Percentiles rank a stretch among this genome's conserved stretches.
phyloP scores from a whole-genome alignment of 2,113 vertebrate genomes.

The Lycaon pictus region DNA sequence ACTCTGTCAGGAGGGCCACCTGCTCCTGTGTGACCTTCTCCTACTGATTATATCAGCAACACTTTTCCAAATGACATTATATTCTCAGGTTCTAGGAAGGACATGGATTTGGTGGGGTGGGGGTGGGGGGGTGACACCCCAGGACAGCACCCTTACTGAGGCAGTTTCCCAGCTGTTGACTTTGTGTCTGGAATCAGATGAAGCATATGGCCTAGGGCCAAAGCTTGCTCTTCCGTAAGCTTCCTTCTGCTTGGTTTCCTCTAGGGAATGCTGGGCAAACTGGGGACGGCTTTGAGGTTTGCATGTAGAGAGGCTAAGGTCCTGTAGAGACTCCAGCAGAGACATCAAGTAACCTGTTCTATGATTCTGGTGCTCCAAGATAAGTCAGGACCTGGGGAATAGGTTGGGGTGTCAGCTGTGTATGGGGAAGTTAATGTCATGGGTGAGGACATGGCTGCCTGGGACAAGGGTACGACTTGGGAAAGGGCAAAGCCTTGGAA shows the following conservation, averaged over 20 bases:
- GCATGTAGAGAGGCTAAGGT: neutral
- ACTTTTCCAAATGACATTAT: neutral
- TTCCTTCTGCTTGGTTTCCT: too few species aligned
- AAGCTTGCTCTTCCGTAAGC: neutral
- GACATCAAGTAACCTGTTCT: neutral
- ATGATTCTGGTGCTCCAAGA: neutral
- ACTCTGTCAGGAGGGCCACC: neutral
- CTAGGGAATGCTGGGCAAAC: too few species aligned
- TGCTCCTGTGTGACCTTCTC: neutral
- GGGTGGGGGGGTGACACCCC: fast-evolving
- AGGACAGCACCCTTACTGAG: neutral
- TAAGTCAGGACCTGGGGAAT: neutral
- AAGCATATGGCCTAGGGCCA: fast-evolving
- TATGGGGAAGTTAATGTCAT: fast-evolving
- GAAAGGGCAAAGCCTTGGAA: neutral
- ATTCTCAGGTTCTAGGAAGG: neutral
- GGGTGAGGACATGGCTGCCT: fast-evolving
- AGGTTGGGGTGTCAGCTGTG: fast-evolving
- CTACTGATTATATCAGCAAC: neutral
- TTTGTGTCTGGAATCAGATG: neutral
- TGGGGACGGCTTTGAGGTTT: fast-evolving
- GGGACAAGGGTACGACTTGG: neutral
- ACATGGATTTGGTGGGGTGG: neutral
- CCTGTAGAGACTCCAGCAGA: neutral
- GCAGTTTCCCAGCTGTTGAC: neutral